Evolutionary conservation across 1,140 invertebrate genomes (phyloP), one percentile per base, ranked within the genome.

Genomic region (Piezodorus guildinii): DNA sequence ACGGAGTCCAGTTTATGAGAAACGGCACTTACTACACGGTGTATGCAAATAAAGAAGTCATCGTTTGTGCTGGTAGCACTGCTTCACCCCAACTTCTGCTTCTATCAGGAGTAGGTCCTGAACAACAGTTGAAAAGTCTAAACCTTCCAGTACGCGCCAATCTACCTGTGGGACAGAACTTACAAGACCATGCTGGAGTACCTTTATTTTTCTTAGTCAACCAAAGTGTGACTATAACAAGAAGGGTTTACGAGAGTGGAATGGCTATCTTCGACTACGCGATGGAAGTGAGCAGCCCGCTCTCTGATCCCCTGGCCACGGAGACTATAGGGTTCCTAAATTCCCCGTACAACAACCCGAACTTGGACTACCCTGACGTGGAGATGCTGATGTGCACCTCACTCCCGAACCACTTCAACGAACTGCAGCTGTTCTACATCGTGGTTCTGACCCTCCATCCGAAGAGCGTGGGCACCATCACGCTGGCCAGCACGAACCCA

Each of bases 81-180:
- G 84, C 85, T 60, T 83, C 85, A 3, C 82, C 87, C 0, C 85
- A 89, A 69, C 68, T 90, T 4, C 73, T 90, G 15, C 82, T 88
- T 81, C 72, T 88, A 1, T 86, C 85, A 0, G 86, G 86, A 2
- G 77, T 88, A 9, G 86, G 85, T 0, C 83, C 85, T 3, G 77
- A 73, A 34, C 72, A 80, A 39, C 77, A 85, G 14, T 69, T 87
- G 1, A 68, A 76, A 2, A 73, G 76, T 17, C 67, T 78, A 0
- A 74, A 75, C 5, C 77, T 82, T 30, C 69, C 73, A 3, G 69
- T 77, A 0, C 66, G 77, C 10, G 72, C 74, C n/a, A 77, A 85
- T 67, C 71, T 86, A 0, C 64, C 74, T 0, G 83, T 85, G 4
- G 83, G 83, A 0, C 69, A 74, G 23, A 83, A 82, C 70, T 70